phyloP scores from a whole-genome alignment of 23 tunicate species.

The Halocynthia roretzi region DNA sequence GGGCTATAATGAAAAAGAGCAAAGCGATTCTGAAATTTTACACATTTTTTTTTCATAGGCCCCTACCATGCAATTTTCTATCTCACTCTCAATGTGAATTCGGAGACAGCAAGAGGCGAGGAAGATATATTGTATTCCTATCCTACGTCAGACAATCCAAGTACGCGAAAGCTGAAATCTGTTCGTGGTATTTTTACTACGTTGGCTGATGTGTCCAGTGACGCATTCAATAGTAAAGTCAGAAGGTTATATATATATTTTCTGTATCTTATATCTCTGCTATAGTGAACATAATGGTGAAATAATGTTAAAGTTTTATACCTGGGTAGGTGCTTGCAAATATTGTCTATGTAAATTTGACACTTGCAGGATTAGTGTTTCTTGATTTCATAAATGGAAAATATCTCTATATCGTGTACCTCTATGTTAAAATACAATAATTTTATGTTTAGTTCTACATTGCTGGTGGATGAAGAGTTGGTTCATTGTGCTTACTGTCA shows the following conservation, averaged over 20 bases:
- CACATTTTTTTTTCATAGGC: too few species aligned
- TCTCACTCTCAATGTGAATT: conserved; percentile 49
- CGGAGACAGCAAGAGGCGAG: conserved; percentile 68
- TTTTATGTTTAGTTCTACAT: conserved; percentile 17
- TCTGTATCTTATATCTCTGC: not conserved
- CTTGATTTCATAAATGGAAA: too few species aligned
- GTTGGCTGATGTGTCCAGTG: conserved; percentile 53
- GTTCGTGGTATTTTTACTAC: conserved; percentile 73
- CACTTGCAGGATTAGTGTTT: too few species aligned
- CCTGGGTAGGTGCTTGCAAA: too few species aligned
- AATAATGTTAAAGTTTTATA: too few species aligned
- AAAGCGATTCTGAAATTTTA: too few species aligned
- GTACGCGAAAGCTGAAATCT: conserved; percentile 26
- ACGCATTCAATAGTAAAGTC: conserved; percentile 33
- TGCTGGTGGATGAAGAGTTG: conserved; percentile 32
- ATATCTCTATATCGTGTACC: not conserved
- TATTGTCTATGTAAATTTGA: too few species aligned
- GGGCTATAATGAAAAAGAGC: too few species aligned
- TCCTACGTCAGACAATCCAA: conserved; percentile 23
- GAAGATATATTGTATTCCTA: conserved; percentile 69
- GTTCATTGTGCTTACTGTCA: conserved; percentile 68
- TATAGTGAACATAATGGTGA: too few species aligned
- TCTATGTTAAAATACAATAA: not conserved
- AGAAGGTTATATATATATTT: conserved; percentile 14
- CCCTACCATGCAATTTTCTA: conserved; percentile 34